phyloP scores from a whole-genome alignment of 2,113 vertebrate species.

The Trochalopteron elliotii region DNA sequence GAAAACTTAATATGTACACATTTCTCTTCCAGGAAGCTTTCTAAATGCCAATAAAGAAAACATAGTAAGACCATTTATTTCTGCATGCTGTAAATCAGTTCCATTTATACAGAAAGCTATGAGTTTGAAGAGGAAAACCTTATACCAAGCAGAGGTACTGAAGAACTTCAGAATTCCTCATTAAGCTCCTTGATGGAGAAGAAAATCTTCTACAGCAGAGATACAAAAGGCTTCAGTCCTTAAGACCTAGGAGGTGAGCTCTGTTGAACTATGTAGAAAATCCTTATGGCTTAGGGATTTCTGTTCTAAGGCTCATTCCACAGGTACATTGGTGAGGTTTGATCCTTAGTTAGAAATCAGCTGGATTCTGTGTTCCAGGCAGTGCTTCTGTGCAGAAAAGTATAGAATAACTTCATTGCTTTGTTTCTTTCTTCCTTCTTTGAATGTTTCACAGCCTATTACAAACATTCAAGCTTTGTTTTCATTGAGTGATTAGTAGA shows the following conservation, averaged over 20 bases:
- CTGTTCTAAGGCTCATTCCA: background rate
- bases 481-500: background rate
- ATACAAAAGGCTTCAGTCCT: background rate
- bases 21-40: constrained; percentile 11
- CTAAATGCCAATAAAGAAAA: constrained; percentile 1
- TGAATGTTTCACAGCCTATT: background rate
- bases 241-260: background rate
- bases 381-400: background rate
- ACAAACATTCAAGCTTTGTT: background rate
- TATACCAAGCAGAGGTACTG: background rate
- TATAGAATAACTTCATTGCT: background rate
- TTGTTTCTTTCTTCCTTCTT: background rate
- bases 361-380: background rate
- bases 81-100: background rate
- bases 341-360: background rate
- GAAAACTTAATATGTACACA: background rate
- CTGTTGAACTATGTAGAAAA: background rate
- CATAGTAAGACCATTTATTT: background rate
- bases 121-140: background rate
- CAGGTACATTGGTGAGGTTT: background rate
- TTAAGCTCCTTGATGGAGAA: background rate
- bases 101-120: background rate
- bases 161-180: background rate
- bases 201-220: background rate
- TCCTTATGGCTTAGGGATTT: background rate